Conservation (phyloP, 2,888 invertebrate species). For the Apodemia zela region DNA sequence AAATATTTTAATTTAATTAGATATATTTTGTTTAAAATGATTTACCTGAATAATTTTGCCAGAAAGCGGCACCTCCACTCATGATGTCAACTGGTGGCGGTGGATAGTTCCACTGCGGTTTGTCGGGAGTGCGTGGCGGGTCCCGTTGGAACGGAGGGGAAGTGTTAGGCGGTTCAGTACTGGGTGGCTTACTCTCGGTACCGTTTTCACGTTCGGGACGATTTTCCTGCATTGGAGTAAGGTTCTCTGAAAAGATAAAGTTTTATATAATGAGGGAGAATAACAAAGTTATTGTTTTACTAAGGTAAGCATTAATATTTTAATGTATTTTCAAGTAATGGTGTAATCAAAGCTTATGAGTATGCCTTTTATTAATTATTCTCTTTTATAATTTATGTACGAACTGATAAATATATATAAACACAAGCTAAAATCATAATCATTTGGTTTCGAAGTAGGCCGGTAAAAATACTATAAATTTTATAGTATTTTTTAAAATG, state of each 20-base stretch:
- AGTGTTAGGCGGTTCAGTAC: conserved; percentile 64
- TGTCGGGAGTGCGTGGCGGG: conserved; percentile 69
- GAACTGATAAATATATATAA: too few species aligned
- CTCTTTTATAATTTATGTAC: too few species aligned
- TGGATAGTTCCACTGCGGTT: conserved; percentile 79
- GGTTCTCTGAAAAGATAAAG: conserved; percentile 52
- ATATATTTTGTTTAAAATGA: too few species aligned
- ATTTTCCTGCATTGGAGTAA: conserved; percentile 58
- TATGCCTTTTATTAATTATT: too few species aligned
- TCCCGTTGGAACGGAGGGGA: conserved; percentile 72
- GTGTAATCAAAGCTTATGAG: too few species aligned
- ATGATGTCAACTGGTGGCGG: conserved; percentile 85
- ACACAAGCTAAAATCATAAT: too few species aligned
- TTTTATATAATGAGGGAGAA: not conserved
- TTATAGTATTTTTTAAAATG: too few species aligned
- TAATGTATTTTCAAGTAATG: too few species aligned
- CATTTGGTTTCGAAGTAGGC: too few species aligned
- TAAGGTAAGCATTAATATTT: too few species aligned
- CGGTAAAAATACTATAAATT: too few species aligned
- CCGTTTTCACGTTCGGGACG: conserved; percentile 69
- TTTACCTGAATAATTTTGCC: conserved; percentile 95
- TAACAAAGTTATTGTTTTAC: not conserved
- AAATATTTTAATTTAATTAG: too few species aligned
- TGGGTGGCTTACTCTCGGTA: conserved; percentile 70
- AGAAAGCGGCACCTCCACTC: conserved; percentile 91